phyloP scores from a whole-genome alignment of 1,140 invertebrate species.

The Macrobrachium nipponense region DNA sequence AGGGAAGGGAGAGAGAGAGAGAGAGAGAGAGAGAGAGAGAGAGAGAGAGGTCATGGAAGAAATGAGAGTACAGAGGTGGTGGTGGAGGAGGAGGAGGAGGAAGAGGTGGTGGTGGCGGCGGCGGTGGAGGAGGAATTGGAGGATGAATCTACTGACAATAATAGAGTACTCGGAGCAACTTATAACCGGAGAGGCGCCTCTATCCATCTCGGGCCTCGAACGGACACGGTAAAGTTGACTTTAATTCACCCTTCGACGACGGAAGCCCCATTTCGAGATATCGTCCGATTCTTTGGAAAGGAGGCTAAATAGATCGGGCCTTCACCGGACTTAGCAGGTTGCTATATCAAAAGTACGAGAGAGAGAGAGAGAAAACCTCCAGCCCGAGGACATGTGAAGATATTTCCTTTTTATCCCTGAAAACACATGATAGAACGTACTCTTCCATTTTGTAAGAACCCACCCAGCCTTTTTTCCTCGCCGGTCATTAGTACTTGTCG shows the following conservation, averaged over 20 bases:
- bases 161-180: no score
- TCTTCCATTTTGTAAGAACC: slow-evolving; percentile 65
- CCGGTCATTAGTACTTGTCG: slow-evolving; percentile 64
- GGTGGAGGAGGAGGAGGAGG: slow-evolving; percentile 1
- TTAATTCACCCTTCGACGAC: no score
- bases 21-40: slow-evolving; percentile 26
- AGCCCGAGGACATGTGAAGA: slow-evolving; percentile 64
- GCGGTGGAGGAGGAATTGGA: neutral
- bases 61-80: neutral
- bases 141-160: neutral
- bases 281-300: slow-evolving; percentile 16
- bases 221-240: no score
- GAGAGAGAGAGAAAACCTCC: slow-evolving; percentile 45
- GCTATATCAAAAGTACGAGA: slow-evolving; percentile 57
- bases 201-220: neutral
- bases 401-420: slow-evolving; percentile 65
- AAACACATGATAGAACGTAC: slow-evolving; percentile 65
- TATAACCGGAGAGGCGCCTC: slow-evolving; percentile 25
- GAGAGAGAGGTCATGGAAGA: neutral
- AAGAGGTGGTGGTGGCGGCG: neutral
- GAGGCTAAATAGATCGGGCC: slow-evolving; percentile 55
- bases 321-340: slow-evolving; percentile 54
- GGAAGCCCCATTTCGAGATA: neutral
- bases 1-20: neutral
- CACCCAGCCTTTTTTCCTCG: slow-evolving; percentile 62